Base-by-base conservation (phyloP, 2,888 invertebrate species). In the Andrena trimmerana region DNA sequence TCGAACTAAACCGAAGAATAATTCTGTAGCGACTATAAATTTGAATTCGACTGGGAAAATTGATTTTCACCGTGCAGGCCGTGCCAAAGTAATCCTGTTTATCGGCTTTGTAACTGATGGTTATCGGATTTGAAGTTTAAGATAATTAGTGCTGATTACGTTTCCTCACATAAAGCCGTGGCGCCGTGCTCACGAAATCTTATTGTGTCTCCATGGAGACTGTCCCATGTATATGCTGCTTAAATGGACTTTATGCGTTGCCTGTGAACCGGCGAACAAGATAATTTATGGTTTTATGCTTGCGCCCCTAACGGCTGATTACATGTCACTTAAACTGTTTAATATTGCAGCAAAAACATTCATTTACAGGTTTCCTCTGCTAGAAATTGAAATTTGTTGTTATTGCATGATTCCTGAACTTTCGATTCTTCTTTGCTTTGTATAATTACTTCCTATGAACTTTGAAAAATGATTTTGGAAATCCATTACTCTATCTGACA, bases 121-220 rank as follows among this genome's bases (percentile, higher is more conserved):
- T 86, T 79, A 87, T 78, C 73, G 73, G 82, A 79, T 87, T 80
- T 73, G 31, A 86, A 86, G 82, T 85, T 86, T 78, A 81, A 82
- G 72, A 65, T 82, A 85, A 87, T 87, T 87, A 87, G 68, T 54
- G 67, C 66, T 78, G 85, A 84, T 84, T 81, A 78, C 54, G 60
- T 76, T 78, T 74, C 65, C 79, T 59, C 83, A 2, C 57, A 71
- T 59, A 67, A 74, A 74, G 71, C 68, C 66, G 52, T 33, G 72
- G 31, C 20, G 74, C 52, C 66, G 3, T 54, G 59, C 60, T 63
- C 24, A 16, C 33, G 73, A 81, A 86, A 80, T 84, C 82, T 84
- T 81, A 69, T 78, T 71, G 73, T 48, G 60, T 69, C 73, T 63
- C 75, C 65, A 62, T 54, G 62, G 59, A 69, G 33, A 36, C 36